Evolutionary conservation across 2,113 vertebrate genomes (phyloP).

Genomic region (Lepisosteus oculatus): DNA sequence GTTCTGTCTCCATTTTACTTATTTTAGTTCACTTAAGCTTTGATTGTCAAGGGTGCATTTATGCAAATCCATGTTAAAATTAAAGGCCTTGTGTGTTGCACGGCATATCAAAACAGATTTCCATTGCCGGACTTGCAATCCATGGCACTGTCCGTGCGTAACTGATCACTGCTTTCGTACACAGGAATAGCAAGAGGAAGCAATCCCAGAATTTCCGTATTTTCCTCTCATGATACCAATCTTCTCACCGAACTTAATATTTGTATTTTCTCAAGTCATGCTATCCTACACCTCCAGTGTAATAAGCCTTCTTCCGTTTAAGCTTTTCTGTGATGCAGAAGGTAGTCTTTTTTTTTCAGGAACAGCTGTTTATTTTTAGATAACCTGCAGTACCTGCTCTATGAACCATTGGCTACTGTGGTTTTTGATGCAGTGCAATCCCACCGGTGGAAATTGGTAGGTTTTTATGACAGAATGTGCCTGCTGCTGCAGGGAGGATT

Average conservation of each 20-base stretch:
- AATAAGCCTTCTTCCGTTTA: constrained; percentile 14
- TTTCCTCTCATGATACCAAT: neutral
- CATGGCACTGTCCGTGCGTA: neutral
- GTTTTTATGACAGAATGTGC: constrained; percentile 26
- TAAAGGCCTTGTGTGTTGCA: constrained; percentile 16
- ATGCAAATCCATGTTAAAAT: constrained; percentile 19
- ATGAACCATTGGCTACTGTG: constrained; percentile 23
- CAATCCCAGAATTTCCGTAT: neutral
- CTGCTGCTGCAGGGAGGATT: constrained; percentile 35
- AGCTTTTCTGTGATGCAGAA: constrained; percentile 13
- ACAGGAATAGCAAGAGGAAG: neutral
- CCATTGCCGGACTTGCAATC: neutral
- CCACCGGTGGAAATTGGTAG: constrained; percentile 27
- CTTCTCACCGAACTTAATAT: neutral
- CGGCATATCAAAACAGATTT: constrained; percentile 8
- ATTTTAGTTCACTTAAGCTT: constrained; percentile 4
- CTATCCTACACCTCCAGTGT: constrained; percentile 1
- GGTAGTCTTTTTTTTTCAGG: constrained; percentile 16
- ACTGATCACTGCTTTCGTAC: constrained; percentile 1
- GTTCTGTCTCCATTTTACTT: constrained; percentile 18
- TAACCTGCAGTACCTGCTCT: constrained; percentile 24
- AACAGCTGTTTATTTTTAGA: constrained; percentile 46
- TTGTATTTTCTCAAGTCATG: constrained; percentile 8
- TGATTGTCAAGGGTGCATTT: constrained; percentile 16
- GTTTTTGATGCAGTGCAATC: constrained; percentile 25